A percentile compares a stretch with the other conserved stretches of the same genome.
Evolutionary conservation across 2,797 vertebrate species (phyloP).

Genomic region (Schizopygopsis malacanthus): DNA sequence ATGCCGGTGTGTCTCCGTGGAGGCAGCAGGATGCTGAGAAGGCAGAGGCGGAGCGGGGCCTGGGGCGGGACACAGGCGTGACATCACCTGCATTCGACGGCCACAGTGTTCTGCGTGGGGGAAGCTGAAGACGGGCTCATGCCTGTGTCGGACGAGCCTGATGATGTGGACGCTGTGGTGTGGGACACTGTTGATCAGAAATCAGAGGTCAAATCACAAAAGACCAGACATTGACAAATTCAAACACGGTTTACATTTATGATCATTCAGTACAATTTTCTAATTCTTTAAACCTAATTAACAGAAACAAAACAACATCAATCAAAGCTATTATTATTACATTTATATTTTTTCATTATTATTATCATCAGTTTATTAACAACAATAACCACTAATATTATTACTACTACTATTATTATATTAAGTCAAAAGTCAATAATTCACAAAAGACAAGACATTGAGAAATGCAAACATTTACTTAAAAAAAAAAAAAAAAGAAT

Average conservation of each 20-base stretch:
- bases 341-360: too few species aligned
- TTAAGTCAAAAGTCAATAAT: too few species aligned
- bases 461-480: too few species aligned
- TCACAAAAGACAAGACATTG: too few species aligned
- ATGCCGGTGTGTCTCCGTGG: conserved; percentile 75
- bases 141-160: conserved; percentile 93
- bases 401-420: too few species aligned
- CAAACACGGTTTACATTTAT: neutral
- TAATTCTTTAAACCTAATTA: neutral
- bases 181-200: conserved; percentile 83
- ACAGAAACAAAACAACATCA: neutral
- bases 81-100: conserved; percentile 98
- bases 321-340: neutral
- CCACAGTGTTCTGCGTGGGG: conserved; percentile 92
- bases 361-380: too few species aligned
- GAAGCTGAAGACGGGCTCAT: conserved; percentile 96
- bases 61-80: conserved; percentile 71
- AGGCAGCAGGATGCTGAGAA: conserved; percentile 80
- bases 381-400: too few species aligned
- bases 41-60: conserved; percentile 63
- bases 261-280: neutral
- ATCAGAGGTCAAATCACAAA: neutral
- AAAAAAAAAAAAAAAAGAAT: too few species aligned
- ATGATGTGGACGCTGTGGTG: conserved; percentile 92
- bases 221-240: neutral